These are phyloP conservation scores for Macrosiphum euphorbiae DNA, from an alignment of 2,888 invertebrate genomes.

Conservation along the genomic window DNA sequence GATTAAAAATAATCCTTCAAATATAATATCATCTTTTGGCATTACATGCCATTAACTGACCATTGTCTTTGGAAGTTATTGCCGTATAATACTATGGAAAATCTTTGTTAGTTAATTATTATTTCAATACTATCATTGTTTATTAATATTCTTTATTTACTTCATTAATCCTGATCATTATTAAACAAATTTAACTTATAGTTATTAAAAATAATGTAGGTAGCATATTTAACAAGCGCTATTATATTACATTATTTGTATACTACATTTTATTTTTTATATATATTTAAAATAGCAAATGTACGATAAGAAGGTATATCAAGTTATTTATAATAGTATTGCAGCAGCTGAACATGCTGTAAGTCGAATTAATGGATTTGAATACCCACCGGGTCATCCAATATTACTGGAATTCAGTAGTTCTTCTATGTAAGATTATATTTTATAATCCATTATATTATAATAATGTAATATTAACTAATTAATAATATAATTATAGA, in stretches of 20 bases:
- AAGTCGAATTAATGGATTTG: conserved; percentile 90
- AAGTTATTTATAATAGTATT: conserved; percentile 76
- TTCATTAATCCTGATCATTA: not conserved
- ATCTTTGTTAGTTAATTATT: not conserved
- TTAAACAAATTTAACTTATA: not conserved
- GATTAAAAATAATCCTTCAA: not conserved
- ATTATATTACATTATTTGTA: not conserved
- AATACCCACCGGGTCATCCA: conserved; percentile 87
- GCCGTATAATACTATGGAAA: not conserved
- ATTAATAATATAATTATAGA: conserved; percentile 36
- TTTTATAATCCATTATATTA: not conserved
- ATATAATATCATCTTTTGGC: not conserved
- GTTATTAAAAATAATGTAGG: not conserved
- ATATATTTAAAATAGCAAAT: conserved; percentile 71
- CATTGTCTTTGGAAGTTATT: not conserved
- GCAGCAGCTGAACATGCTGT: conserved; percentile 82
- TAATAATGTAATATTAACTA: not conserved
- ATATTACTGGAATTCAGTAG: conserved; percentile 57
- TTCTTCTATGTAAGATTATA: conserved; percentile 42
- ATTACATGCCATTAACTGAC: not conserved
- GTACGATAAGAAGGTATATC: conserved; percentile 72
- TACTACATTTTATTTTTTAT: conserved; percentile 69
- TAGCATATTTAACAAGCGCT: not conserved
- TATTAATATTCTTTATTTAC: not conserved
- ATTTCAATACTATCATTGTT: no score